phyloP scores from a whole-genome alignment of 2,113 vertebrate genomes.

The Anoplopoma fimbria region DNA sequence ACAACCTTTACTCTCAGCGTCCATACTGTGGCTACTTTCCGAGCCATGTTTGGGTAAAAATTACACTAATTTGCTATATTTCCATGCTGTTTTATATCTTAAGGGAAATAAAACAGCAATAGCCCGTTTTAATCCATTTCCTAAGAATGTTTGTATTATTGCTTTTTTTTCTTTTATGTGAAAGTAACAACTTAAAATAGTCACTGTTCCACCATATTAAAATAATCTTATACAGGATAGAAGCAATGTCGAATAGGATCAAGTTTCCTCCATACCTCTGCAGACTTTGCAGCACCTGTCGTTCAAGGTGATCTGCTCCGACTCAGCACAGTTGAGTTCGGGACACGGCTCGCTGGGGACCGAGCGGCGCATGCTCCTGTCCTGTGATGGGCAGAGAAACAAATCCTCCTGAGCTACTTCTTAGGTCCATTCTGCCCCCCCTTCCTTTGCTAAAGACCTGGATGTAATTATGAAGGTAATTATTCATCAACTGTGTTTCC shows the following conservation, averaged over 20 bases:
- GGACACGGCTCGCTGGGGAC: conserved; percentile 84
- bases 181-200: not conserved
- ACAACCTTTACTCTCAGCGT: conserved; percentile 13
- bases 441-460: conserved; percentile 47
- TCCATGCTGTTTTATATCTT: not conserved
- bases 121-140: not conserved
- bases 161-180: not conserved
- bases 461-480: conserved; percentile 71
- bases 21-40: conserved; percentile 1
- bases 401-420: conserved; percentile 35
- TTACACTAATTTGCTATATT: not conserved
- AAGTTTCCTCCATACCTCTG: conserved; percentile 87
- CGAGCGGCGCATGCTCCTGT: conserved; percentile 90
- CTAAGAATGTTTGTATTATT: not conserved
- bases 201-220: not conserved
- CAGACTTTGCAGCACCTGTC: conserved; percentile 97
- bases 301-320: conserved; percentile 90
- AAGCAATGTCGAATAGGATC: not conserved
- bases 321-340: conserved; percentile 88
- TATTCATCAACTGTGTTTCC: conserved; percentile 65
- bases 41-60: not conserved
- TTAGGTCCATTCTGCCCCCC: not conserved
- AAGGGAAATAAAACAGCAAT: not conserved
- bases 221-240: too few species aligned
- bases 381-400: conserved; percentile 78